Evolutionary conservation across 1,140 invertebrate species (phyloP), one percentile per base, ranked within the genome.

Genomic region (Nephotettix cincticeps): DNA sequence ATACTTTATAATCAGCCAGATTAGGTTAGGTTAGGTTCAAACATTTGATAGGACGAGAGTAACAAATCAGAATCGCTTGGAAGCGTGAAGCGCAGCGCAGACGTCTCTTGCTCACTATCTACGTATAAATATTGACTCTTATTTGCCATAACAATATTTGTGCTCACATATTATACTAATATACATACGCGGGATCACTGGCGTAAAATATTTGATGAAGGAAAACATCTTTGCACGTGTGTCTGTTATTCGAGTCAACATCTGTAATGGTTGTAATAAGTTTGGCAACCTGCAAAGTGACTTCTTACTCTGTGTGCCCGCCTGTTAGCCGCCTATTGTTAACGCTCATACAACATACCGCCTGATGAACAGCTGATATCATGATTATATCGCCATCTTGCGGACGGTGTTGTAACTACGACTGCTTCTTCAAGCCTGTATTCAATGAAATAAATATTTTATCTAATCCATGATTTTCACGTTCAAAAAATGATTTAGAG

Each of bases 91-190:
- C n/a, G n/a, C n/a, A 17, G 36, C 36, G 17, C 36, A 40, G 36
- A 6, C 36, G 17, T 9, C 47, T 19, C 14, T 9, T 4, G n/a
- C 47, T 4, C 47, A 51, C 56, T 61, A 61, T 61, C 56, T 61
- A 61, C 56, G n/a, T 61, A 61, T 61, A 61, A 61, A 61, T 61
- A 61, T 61, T 61, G 56, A 61, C 56, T 61, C 23, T 61, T 61
- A 61, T 61, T 61, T 61, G 56, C 56, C 56, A 61, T 23, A 29
- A 29, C 21, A 61, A 61, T 61, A 61, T 61, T 61, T 61, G 56
- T 61, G 13, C 56, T 25, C 23, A 61, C 56, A 61, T 61, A 61
- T 61, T 61, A 61, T 61, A 27, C 21, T 61, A 61, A 29, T 61
- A 61, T 61, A 61, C 21, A 61, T 3, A 25, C 56, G 56, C 23